Conservation (phyloP, 2,113 vertebrate species). For the Aegotheles bennettii region DNA sequence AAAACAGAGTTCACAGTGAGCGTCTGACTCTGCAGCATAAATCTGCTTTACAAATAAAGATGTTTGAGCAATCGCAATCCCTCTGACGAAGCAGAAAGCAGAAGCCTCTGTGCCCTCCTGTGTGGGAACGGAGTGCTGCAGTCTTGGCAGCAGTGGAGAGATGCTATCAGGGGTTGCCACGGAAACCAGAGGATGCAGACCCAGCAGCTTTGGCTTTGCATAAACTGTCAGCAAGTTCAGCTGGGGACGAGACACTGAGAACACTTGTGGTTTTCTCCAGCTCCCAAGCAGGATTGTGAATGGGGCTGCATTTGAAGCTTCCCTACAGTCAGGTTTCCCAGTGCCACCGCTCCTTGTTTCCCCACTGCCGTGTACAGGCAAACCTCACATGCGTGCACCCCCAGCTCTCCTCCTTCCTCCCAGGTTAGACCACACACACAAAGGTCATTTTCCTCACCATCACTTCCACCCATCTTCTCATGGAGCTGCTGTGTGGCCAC, state of each 20-base stretch:
- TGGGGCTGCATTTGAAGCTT: background rate
- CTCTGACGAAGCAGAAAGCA: background rate
- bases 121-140: background rate
- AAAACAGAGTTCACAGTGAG: background rate
- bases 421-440: background rate
- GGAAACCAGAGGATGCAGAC: constrained; percentile 4
- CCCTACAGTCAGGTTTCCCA: accelerated
- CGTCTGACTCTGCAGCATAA: background rate
- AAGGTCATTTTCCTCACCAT: background rate
- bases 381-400: accelerated
- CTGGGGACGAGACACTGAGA: background rate
- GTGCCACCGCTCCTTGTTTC: background rate
- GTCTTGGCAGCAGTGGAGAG: background rate
- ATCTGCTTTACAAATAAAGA: background rate
- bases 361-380: accelerated
- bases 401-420: background rate
- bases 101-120: background rate
- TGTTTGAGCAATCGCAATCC: background rate
- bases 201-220: constrained; percentile 24
- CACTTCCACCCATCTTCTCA: background rate
- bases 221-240: background rate
- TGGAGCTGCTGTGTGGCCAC: background rate
- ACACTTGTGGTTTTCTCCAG: background rate
- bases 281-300: background rate
- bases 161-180: constrained; percentile 12